Evolutionary conservation across 2,113 vertebrate species (phyloP).

Genomic region (Cyanoliseus patagonus): DNA sequence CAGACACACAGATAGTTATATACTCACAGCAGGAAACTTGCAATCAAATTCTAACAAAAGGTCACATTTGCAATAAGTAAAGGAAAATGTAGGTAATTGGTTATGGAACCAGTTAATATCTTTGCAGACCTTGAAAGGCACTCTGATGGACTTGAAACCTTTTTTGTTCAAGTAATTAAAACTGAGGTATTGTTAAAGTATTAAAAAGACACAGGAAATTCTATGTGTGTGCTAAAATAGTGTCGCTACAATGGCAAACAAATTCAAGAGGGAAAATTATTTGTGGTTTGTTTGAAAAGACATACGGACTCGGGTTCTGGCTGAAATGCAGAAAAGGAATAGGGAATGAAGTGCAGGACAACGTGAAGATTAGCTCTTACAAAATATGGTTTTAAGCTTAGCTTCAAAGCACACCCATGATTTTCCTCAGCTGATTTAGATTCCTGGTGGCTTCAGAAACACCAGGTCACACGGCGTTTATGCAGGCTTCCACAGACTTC

Average conservation of each 20-base stretch:
- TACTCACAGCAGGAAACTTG: slow-evolving; percentile 82
- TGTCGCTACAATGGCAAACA: not conserved
- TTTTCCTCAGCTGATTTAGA: not conserved
- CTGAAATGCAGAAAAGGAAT: not conserved
- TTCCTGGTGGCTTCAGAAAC: fast-evolving
- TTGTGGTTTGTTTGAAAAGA: not conserved
- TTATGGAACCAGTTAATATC: slow-evolving; percentile 83
- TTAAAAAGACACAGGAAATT: slow-evolving; percentile 39
- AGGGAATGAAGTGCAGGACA: not conserved
- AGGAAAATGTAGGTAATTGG: slow-evolving; percentile 91
- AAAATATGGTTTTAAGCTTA: not conserved
- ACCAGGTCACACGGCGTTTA: fast-evolving
- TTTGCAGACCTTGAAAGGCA: slow-evolving; percentile 76
- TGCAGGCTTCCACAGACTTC: not conserved
- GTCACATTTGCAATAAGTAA: slow-evolving; percentile 98
- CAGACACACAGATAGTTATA: slow-evolving; percentile 68
- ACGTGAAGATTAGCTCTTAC: not conserved
- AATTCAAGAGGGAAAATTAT: not conserved
- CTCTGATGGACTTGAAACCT: slow-evolving; percentile 84
- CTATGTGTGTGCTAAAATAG: not conserved
- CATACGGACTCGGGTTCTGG: fast-evolving
- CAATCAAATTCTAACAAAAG: slow-evolving; percentile 93
- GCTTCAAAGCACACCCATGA: not conserved
- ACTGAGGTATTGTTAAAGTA: slow-evolving; percentile 74
- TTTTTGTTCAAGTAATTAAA: slow-evolving; percentile 90